Evolutionary conservation across 1,140 invertebrate genomes (phyloP).

Genomic region (Drosophila orena): DNA sequence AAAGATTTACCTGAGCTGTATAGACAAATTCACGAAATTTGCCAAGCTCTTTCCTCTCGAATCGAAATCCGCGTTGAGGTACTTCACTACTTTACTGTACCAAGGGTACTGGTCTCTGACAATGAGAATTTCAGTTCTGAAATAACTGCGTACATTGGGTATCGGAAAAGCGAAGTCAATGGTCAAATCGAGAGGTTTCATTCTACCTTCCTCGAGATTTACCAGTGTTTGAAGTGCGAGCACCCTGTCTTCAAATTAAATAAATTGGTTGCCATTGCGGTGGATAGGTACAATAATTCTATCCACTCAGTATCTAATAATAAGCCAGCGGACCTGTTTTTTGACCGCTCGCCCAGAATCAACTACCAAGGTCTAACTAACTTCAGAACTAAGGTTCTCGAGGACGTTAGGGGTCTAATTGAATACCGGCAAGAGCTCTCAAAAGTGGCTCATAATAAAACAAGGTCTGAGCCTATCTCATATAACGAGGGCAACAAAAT

Average conservation of each 20-base stretch:
- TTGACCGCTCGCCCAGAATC: neutral
- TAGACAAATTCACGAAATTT: constrained; percentile 1
- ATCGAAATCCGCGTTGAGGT: constrained; percentile 9
- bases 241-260: neutral
- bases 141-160: too few species aligned
- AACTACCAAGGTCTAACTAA: neutral
- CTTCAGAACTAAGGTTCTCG: too few species aligned
- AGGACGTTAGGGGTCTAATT: too few species aligned
- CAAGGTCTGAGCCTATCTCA: too few species aligned
- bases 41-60: constrained; percentile 3
- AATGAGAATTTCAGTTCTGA: neutral
- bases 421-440: too few species aligned
- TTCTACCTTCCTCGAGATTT: constrained; percentile 17
- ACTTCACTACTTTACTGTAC: constrained; percentile 5
- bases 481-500: too few species aligned
- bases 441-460: too few species aligned
- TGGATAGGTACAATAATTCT: constrained; percentile 16
- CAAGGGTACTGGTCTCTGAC: neutral
- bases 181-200: constrained; percentile 5
- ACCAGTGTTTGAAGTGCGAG: constrained; percentile 4
- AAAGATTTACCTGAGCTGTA: neutral
- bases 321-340: constrained; percentile 1
- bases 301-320: constrained; percentile 1
- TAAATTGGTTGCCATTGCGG: constrained; percentile 2
- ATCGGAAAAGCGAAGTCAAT: too few species aligned